Evolutionary conservation across 1,140 invertebrate species (phyloP), one percentile per base, ranked within the genome.

Genomic region (Eulimnadia texana): DNA sequence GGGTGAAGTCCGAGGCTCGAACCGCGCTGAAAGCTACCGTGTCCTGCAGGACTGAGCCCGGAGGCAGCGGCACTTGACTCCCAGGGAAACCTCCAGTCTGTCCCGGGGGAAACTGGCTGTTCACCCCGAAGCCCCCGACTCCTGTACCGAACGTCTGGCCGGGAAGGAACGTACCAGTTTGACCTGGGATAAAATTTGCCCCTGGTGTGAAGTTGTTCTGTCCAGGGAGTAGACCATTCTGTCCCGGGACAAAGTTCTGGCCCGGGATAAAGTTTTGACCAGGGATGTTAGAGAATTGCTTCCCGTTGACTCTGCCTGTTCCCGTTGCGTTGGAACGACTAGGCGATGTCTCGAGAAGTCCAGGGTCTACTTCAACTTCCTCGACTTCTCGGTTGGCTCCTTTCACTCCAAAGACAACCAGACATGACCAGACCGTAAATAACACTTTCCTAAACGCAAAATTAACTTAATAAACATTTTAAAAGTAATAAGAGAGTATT

Each of bases 31-130:
- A 64, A 60, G 50, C 64, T 56, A 65, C 60, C 13, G 63, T 56
- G 49, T 55, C 58, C 50, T 50, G 27, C 49, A 51, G 49, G 64
- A 22, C 67, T 71, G 6, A 71, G 69, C 22, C 64, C 64, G 20
- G 73, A 73, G 64, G 77, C 77, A 50, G 75, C 74, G 28, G 58
- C 10, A 42, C 16, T 11, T 19, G 3, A 11, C 47, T 47, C 3
- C 29, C 29, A 10, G 42, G 16, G 19, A 58, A 19, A 77, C 72
- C n/a, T n/a, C n/a, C n/a, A n/a, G n/a, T n/a, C n/a, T n/a, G n/a
- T 71, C 68, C 50, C 72, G 23, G 3, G 22, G 52, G 52, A n/a
- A 54, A 54, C 11, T 25, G 11, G 51, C 28, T 54, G 42, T 47
- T 47, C 23, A 25, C 28, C 1, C 23, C 23, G 22, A 54, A 54